Conservation (phyloP, 2,888 invertebrate genomes). For the Phytoseiulus persimilis region DNA sequence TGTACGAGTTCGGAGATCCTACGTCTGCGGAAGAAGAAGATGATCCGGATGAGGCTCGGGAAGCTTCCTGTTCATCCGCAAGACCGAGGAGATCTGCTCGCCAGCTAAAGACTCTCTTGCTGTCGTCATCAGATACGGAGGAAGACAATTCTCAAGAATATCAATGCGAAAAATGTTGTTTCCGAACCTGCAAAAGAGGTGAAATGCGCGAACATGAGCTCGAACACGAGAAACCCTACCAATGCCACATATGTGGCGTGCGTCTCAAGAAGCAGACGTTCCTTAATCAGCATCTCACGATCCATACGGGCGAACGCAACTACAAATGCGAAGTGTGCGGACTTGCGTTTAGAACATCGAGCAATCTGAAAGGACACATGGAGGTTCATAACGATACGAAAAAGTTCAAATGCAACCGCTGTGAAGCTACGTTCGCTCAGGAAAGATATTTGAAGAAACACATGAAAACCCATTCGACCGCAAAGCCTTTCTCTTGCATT, state of each 20-base stretch:
- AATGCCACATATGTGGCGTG: constrained; percentile 18
- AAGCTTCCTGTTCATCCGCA: not conserved
- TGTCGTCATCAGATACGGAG: constrained; percentile 8
- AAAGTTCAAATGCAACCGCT: constrained; percentile 20
- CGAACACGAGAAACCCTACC: constrained; percentile 32
- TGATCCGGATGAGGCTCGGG: not conserved
- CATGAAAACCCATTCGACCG: constrained; percentile 20
- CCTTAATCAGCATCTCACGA: constrained; percentile 23
- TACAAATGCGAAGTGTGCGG: constrained; percentile 35
- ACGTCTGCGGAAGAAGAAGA: not conserved
- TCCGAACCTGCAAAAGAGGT: constrained; percentile 15
- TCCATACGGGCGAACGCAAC: constrained; percentile 38
- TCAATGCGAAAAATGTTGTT: constrained; percentile 30
- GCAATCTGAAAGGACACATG: constrained; percentile 36
- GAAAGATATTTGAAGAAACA: constrained; percentile 30
- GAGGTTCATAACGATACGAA: constrained; percentile 37
- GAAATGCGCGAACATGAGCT: constrained; percentile 15
- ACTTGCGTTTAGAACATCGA: constrained; percentile 13
- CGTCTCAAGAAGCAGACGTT: constrained; percentile 32
- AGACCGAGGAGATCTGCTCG: constrained; percentile 19
- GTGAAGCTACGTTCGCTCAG: constrained; percentile 35
- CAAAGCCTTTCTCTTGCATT: constrained; percentile 22
- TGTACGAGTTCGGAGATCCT: not conserved
- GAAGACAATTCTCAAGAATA: not conserved
- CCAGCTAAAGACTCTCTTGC: not conserved